phyloP scores from a whole-genome alignment of 2,888 invertebrate genomes.

The Orthonevra nobilis region DNA sequence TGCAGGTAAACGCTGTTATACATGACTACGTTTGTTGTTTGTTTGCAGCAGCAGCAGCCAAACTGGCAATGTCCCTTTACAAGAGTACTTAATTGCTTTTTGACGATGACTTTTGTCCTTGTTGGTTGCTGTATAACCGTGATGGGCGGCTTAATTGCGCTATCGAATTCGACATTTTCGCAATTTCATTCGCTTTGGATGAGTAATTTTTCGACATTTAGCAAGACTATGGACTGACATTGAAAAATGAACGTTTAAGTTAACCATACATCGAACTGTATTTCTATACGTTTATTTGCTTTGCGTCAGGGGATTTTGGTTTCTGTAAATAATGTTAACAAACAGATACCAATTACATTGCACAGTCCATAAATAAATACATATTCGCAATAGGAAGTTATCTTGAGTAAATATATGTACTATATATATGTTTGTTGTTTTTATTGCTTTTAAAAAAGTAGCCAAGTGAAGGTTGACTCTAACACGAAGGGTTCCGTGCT shows the following conservation, averaged over 20 bases:
- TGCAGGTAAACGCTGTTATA: constrained; percentile 22
- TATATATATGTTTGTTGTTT: too few relatives aligned
- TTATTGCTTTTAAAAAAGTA: too few relatives aligned
- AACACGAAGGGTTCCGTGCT: too few relatives aligned
- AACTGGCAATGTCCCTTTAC: constrained; percentile 64
- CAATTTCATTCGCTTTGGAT: constrained; percentile 66
- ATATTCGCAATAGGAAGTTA: too few relatives aligned
- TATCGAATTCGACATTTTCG: constrained; percentile 68
- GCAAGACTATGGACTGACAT: constrained; percentile 49
- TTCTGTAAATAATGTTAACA: constrained; percentile 51
- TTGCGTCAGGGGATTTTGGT: constrained; percentile 45
- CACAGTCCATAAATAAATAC: too few relatives aligned
- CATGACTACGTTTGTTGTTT: constrained; percentile 42
- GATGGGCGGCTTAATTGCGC: constrained; percentile 64
- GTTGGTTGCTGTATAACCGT: constrained; percentile 41
- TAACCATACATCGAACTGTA: constrained; percentile 36
- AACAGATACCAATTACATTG: not conserved
- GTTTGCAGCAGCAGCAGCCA: constrained; percentile 43
- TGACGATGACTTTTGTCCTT: constrained; percentile 65
- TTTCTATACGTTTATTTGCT: too few relatives aligned
- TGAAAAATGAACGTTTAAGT: constrained; percentile 61
- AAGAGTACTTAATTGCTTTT: constrained; percentile 69
- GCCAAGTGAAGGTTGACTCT: too few relatives aligned
- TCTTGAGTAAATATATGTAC: too few relatives aligned
- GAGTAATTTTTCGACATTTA: constrained; percentile 67